Evolutionary conservation across 2,113 vertebrate genomes (phyloP), one percentile per base, ranked within the genome.

Genomic region (Tychaedon coryphoeus): DNA sequence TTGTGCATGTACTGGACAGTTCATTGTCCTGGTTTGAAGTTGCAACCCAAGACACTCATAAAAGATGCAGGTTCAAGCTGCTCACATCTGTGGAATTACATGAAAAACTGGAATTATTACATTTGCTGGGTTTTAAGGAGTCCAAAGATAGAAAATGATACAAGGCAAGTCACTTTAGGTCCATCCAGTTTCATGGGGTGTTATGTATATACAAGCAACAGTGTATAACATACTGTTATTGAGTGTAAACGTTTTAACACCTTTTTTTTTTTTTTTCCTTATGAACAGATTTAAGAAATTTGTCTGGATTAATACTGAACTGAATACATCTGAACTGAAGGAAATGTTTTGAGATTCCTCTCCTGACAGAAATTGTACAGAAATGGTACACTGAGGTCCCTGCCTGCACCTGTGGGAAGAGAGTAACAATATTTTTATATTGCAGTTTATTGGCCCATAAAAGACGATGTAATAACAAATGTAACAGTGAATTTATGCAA

Each of bases 401-500:
- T 75, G 56, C 56, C 47, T 83, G 79, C 83, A 56, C 69, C 76
- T 92, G 79, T 85, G 81, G 72, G 77, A 94, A 83, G 72, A 69
- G 64, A 53, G 5, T 84, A n/a, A 22, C 64, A 71, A 57, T 92
- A 40, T 64, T 76, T 96, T 87, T 58, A 31, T 40, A 38, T 38
- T 23, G 10, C 51, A 36, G 61, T 81, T 94, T 76, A 64, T 86
- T 90, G 72, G 23, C 48, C 47, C 31, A 43, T 90, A 58, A 91
- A 94, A 92, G 96, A 98, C 92, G 62, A 98, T 98, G 98, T 97
- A 95, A 98, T 97, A 95, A 91, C 95, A 93, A 93, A 90, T 70
- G 24, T 88, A 92, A 81, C 93, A 43, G 88, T 74, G 93, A 95
- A 95, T 96, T 94, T 95, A 90, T 87, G 95, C 91, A 98, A 97